These are phyloP conservation scores for Poecilus cupreus DNA, from an alignment of 2,888 invertebrate genomes.

Conservation along the genomic window DNA sequence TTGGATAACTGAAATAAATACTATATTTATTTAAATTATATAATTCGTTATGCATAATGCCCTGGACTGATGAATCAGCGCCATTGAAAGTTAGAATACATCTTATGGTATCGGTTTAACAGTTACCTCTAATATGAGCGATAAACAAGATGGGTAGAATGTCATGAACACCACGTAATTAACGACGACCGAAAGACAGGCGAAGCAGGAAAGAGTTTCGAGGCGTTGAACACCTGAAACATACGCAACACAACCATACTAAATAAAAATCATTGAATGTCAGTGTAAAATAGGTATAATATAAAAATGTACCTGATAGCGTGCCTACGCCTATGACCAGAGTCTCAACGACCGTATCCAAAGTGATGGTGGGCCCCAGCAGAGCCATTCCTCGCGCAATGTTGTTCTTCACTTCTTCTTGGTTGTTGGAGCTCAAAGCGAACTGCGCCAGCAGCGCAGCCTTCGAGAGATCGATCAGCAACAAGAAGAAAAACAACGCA, in stretches of 20 bases:
- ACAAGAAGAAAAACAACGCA: conserved; percentile 91
- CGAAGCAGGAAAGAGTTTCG: conserved; percentile 92
- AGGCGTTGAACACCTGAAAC: conserved; percentile 84
- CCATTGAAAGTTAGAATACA: too few species aligned
- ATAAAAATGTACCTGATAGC: conserved; percentile 75
- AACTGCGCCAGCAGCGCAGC: conserved; percentile 90
- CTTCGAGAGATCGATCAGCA: conserved; percentile 94
- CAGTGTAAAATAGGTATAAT: too few species aligned
- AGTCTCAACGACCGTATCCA: conserved; percentile 92
- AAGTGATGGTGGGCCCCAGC: conserved; percentile 90
- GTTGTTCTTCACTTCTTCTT: conserved; percentile 88
- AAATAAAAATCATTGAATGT: background rate
- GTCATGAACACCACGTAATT: conserved; percentile 96
- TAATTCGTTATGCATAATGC: too few species aligned
- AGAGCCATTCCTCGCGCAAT: conserved; percentile 91
- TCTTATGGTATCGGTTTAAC: too few species aligned
- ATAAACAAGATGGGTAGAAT: conserved; percentile 94
- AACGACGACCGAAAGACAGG: conserved; percentile 91
- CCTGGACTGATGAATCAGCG: too few species aligned
- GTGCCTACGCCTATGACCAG: conserved; percentile 94
- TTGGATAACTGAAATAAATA: conserved; percentile 20
- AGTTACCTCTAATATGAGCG: conserved; percentile 87
- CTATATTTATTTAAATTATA: too few species aligned
- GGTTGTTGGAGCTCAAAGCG: conserved; percentile 86
- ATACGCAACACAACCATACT: background rate